These are phyloP conservation scores for Phenganax marumi DNA, from an alignment of 92 coral and sea anemone species.

Conservation along the genomic window DNA sequence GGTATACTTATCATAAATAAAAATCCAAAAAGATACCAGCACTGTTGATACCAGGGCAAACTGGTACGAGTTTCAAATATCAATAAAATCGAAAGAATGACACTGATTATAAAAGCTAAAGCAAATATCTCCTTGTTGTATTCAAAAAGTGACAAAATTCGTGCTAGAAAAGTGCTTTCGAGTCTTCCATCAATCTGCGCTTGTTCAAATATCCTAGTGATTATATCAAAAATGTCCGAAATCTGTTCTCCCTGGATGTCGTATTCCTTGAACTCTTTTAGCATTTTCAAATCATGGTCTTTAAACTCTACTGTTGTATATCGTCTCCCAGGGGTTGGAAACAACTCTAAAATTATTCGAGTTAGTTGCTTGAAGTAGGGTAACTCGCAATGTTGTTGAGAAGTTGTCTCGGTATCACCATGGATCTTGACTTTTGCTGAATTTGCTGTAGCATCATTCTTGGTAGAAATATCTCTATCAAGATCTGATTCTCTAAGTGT, in stretches of 20 bases:
- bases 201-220: constrained; percentile 21
- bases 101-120: constrained; percentile 32
- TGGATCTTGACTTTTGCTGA: background rate
- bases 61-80: constrained; percentile 64
- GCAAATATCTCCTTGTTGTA: constrained; percentile 54
- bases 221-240: constrained; percentile 10
- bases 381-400: constrained; percentile 58
- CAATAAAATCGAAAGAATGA: constrained; percentile 32
- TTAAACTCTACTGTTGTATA: constrained; percentile 43
- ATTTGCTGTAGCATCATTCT: background rate
- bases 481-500: constrained; percentile 3
- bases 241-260: constrained; percentile 66
- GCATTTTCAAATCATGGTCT: constrained; percentile 47
- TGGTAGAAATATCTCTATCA: background rate
- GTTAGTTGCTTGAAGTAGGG: constrained; percentile 78
- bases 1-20: constrained; percentile 80
- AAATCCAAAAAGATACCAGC: constrained; percentile 54
- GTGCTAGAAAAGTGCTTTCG: constrained; percentile 11
- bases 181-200: constrained; percentile 35
- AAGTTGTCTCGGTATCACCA: background rate
- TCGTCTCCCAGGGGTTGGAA: constrained; percentile 58
- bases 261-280: constrained; percentile 68
- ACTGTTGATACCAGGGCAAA: constrained; percentile 67
- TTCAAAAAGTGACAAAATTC: constrained; percentile 12
- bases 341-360: constrained; percentile 57